Evolutionary conservation across 2,888 invertebrate genomes (phyloP).

Genomic region (Lepidonotus clava): DNA sequence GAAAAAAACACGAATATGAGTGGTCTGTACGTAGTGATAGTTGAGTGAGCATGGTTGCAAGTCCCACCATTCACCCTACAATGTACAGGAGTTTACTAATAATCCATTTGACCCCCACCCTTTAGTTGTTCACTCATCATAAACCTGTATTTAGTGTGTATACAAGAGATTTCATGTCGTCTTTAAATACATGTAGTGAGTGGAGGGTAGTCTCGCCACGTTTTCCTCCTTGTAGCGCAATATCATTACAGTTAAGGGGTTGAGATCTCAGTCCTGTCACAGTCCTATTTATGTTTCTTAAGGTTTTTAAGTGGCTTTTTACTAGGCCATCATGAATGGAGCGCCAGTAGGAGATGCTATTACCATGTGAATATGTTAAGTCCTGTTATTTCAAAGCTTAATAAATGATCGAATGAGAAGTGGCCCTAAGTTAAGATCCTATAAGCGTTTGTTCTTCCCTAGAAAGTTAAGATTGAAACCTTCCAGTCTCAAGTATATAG

Average conservation of each 20-base stretch:
- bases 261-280: neutral
- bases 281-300: slow-evolving; percentile 28
- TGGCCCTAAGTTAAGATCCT: neutral
- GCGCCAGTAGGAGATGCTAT: neutral
- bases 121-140: neutral
- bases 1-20: slow-evolving; percentile 22
- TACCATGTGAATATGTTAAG: slow-evolving; percentile 46
- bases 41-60: slow-evolving; percentile 32
- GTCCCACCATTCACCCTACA: neutral
- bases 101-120: neutral
- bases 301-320: neutral
- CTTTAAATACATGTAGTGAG: neutral
- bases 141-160: slow-evolving; percentile 18
- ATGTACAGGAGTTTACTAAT: slow-evolving; percentile 8
- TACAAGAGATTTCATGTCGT: neutral
- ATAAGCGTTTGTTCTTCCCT: neutral
- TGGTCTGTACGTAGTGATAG: slow-evolving; percentile 33
- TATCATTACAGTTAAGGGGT: too few species aligned
- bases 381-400: slow-evolving; percentile 16
- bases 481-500: neutral
- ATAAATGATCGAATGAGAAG: slow-evolving; percentile 1
- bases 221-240: neutral
- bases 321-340: neutral
- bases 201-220: neutral
- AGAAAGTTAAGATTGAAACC: neutral